Percentiles rank a stretch among this genome's conserved stretches.
Conservation (phyloP, 2,113 vertebrate genomes). For the Maccullochella peelii region DNA sequence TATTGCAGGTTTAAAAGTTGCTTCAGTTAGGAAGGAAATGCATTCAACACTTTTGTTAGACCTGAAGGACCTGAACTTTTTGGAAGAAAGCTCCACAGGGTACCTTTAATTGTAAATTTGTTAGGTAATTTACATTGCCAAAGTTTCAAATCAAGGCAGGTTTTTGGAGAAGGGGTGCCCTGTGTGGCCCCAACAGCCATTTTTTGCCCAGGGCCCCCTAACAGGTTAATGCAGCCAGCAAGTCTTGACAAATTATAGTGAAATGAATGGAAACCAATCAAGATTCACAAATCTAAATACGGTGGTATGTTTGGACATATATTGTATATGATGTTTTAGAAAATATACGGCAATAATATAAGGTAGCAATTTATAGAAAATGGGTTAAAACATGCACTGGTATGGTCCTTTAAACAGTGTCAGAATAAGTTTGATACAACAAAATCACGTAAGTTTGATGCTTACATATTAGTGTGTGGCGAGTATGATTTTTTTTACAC, state of each 20-base stretch:
- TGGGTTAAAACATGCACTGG: slow-evolving; percentile 18
- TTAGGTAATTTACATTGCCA: neutral
- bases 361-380: neutral
- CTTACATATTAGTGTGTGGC: slow-evolving; percentile 1
- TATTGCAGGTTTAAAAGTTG: too few relatives aligned
- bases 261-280: neutral
- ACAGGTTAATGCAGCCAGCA: neutral
- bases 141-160: neutral
- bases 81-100: neutral
- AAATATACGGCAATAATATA: neutral
- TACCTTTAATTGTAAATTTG: neutral
- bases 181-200: neutral
- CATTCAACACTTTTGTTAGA: too few relatives aligned
- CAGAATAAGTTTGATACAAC: slow-evolving; percentile 1
- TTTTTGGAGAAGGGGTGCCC: neutral
- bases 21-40: too few relatives aligned
- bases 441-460: neutral
- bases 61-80: neutral
- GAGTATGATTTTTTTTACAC: neutral
- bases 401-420: slow-evolving; percentile 17
- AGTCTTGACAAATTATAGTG: neutral
- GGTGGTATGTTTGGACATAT: neutral
- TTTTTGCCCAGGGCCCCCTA: neutral
- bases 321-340: neutral
- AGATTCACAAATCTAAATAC: neutral